phyloP scores from a whole-genome alignment of 2,113 vertebrate genomes.

The Pygathrix nemaeus region DNA sequence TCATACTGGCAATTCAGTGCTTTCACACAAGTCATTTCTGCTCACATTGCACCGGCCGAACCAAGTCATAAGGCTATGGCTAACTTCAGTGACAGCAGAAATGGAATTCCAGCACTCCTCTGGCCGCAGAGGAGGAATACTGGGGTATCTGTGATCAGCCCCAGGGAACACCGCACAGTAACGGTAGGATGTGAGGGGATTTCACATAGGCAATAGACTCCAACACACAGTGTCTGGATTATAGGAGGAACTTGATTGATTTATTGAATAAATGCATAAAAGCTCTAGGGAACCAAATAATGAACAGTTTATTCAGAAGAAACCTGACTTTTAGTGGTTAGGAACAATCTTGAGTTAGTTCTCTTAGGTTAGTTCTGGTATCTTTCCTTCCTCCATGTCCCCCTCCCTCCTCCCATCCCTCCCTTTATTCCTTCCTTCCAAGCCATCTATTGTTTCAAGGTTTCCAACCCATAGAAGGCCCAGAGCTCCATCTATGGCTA shows the following conservation, averaged over 20 bases:
- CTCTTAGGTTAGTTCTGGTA: background rate
- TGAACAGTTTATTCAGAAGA: background rate
- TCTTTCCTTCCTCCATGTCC: background rate
- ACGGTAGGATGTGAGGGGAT: background rate
- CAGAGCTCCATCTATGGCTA: background rate
- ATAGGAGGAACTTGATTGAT: background rate
- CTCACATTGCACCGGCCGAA: background rate
- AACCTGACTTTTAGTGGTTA: background rate
- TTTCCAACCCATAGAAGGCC: background rate
- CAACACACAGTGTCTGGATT: background rate
- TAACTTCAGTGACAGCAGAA: background rate
- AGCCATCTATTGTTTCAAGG: background rate
- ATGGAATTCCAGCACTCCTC: background rate
- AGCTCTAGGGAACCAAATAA: background rate
- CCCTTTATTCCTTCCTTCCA: background rate
- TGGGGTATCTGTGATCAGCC: background rate
- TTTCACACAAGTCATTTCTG: background rate
- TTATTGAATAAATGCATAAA: conserved; percentile 8
- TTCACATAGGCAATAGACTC: background rate
- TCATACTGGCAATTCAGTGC: background rate
- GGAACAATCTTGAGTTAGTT: background rate
- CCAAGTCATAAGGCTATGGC: background rate
- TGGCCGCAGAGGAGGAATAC: background rate
- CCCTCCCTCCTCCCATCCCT: too few species aligned
- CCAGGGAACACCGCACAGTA: background rate